Evolutionary conservation across 2,113 vertebrate genomes (phyloP).

Genomic region (Bucco capensis): DNA sequence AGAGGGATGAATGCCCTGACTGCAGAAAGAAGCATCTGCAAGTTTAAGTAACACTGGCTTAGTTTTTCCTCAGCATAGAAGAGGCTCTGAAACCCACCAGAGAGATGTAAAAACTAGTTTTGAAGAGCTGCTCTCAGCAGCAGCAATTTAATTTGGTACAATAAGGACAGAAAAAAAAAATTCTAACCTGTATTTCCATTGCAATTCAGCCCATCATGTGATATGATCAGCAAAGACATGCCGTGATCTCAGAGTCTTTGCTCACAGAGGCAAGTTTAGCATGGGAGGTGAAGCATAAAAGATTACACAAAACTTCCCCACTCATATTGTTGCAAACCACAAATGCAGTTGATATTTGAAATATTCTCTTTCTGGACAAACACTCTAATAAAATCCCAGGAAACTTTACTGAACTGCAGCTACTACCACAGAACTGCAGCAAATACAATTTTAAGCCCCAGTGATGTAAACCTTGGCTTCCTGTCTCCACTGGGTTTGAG

Average conservation of each 20-base stretch:
- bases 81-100: not conserved
- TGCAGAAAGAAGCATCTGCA: not conserved
- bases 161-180: not conserved
- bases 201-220: not conserved
- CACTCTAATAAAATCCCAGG: not conserved
- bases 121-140: not conserved
- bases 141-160: not conserved
- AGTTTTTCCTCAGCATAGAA: not conserved
- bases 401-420: slow-evolving; percentile 40
- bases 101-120: not conserved
- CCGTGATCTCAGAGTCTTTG: not conserved
- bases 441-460: not conserved
- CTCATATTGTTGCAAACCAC: slow-evolving; percentile 38
- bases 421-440: not conserved
- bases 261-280: slow-evolving; percentile 10
- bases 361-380: slow-evolving; percentile 60
- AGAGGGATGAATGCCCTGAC: not conserved
- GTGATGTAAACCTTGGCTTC: not conserved
- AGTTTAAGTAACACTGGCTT: not conserved
- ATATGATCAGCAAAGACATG: not conserved
- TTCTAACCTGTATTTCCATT: not conserved
- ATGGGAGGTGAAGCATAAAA: not conserved
- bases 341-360: slow-evolving; percentile 58
- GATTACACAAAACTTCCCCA: slow-evolving; percentile 26
- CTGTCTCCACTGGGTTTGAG: not conserved